Percentiles rank a stretch among this genome's conserved stretches.
phyloP scores from a whole-genome alignment of 2,888 invertebrate species.

The Timandra comae region DNA sequence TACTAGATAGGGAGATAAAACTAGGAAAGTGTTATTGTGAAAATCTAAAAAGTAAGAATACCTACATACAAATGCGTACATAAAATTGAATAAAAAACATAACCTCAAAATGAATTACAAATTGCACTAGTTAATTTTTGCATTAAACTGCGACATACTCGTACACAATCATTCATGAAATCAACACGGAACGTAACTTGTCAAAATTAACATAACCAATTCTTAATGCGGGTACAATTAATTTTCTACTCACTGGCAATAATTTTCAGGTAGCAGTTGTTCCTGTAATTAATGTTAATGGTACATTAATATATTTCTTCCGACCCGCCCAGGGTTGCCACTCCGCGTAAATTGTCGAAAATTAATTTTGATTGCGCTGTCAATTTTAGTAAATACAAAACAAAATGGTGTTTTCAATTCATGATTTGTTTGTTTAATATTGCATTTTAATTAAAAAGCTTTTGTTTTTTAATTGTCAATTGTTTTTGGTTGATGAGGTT shows the following conservation, averaged over 20 bases:
- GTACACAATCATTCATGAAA: conserved; percentile 16
- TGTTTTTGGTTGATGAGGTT: no score
- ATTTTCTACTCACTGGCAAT: conserved; percentile 29
- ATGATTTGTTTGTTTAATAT: conserved; percentile 17
- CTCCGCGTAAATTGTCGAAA: conserved; percentile 25
- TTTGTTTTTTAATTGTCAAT: conserved; percentile 2
- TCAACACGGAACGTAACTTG: conserved; percentile 18
- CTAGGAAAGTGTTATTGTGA: no score
- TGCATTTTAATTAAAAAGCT: not conserved
- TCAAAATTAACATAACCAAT: conserved; percentile 28
- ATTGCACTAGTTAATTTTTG: no score
- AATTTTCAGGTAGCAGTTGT: conserved; percentile 33
- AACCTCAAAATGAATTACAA: no score
- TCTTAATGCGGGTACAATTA: conserved; percentile 28
- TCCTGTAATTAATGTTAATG: conserved; percentile 36
- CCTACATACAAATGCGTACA: no score
- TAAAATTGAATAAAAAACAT: no score
- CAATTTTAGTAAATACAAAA: conserved; percentile 23
- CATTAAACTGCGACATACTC: no score
- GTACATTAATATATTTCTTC: conserved; percentile 36
- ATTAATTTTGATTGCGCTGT: conserved; percentile 26
- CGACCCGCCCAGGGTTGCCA: conserved; percentile 27
- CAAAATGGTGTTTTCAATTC: conserved; percentile 10
- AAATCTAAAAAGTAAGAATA: no score
- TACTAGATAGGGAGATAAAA: no score